Evolutionary conservation across 2,888 invertebrate genomes (phyloP), one percentile per base, ranked within the genome.

Genomic region (Drepana falcataria): DNA sequence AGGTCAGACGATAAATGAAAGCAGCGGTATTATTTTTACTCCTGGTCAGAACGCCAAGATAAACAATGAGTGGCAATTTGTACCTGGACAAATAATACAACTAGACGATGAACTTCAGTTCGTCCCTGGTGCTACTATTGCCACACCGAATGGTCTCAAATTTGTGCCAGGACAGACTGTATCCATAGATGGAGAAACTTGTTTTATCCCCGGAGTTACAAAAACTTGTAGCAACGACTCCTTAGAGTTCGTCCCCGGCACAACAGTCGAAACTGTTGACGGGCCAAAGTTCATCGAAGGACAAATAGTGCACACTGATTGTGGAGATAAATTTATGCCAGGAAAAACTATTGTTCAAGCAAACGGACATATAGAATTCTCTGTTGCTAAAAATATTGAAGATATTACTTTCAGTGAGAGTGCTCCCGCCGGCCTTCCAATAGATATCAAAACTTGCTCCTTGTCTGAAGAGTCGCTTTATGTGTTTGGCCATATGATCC

Each of bases 281-380:
- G 94, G 94, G 2, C 85, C 91, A 0, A 93, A 93, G 68, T 94
- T 94, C 67, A 91, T 94, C 49, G 93, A 94, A 83, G 95, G 94
- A 2, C 94, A 94, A 77, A 84, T 94, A 56, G 85, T 94, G 3
- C 89, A 91, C 52, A 93, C 93, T 1, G 87, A 91, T 40, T 86
- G 86, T 49, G 94, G 93, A 1, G 92, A 93, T 54, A 93, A 92
- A 66, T 95, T 95, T 65, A 79, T 94, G 59, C 93, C 94, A 0
- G 95, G 94, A 3, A 91, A 88, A 76, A 90, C 92, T 0, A 90
- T 91, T 41, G 79, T 83, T 33, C 83, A 89, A 63, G 77, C 85
- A 41, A 81, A 92, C 51, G 93, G 93, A 4, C 85, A 92, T 55
- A 81, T 92, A 37, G 89, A 93, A 63, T 94, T 94, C 73, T 92